Base-by-base conservation (phyloP, 1,140 invertebrate genomes). In the Dreissena rostriformis region DNA sequence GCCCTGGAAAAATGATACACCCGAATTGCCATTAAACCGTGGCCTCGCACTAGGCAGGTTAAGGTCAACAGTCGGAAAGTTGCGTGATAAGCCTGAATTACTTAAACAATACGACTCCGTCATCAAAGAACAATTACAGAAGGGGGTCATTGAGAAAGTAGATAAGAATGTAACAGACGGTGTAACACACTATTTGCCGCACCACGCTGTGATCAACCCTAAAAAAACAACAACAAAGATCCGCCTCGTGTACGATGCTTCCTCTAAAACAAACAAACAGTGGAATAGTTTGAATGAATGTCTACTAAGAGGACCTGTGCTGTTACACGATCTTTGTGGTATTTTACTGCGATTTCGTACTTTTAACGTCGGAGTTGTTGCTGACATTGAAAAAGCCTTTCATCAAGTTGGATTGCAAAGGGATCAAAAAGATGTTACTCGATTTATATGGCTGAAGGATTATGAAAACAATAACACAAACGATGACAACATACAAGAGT, bases 151-250 rank as follows among this genome's bases (percentile, higher is more conserved):
- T 19, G 52, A 75, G 61, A 75, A 63, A 29, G 49, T 75, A 15
- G 15, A 52, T 24, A 12, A 15, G 10, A 17, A 17, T 4, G 29
- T 26, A 17, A 17, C 8, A 22, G 10, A 8, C 24, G 52, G 22
- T n/a, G 2, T 28, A 11, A 28, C 15, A 15, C 73, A 75, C n/a
- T 75, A 61, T 24, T 22, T 75, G 28, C 73, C 73, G 24, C 73
- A 75, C n/a, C 73, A 79, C 55, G 65, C 66, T 7, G 77, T 79
- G 52, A 68, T 79, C 19, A 67, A 12, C 4, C 63, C 51, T 49
- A 6, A 79, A 17, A 79, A 79, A 57, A 53, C 77, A 52, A 66
- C 66, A 4, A 79, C 19, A 28, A 67, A 53, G 17, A 17, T 79
- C 8, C 7, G 72, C 22, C 24, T 74, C 6, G 72, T 74, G 12